These are phyloP conservation scores for Perca schrenkii DNA, from an alignment of 2,113 vertebrate species.

Conservation along the genomic window DNA sequence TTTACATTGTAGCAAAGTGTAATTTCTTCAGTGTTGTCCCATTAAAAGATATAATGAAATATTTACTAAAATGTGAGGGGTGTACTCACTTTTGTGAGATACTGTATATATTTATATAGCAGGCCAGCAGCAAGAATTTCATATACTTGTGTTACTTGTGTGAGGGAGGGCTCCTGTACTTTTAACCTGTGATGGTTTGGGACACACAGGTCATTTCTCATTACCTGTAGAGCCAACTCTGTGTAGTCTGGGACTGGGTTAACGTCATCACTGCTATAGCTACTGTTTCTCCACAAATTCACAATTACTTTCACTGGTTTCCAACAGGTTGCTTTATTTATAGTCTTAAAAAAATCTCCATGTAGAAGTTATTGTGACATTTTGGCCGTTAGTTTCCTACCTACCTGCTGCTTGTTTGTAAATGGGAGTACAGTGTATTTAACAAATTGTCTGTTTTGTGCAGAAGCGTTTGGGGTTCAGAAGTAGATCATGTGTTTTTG, in stretches of 20 bases:
- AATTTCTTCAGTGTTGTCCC: no score
- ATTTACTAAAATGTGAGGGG: no score
- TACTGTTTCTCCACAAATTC: neutral
- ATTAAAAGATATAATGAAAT: no score
- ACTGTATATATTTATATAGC: neutral
- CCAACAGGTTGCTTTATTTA: neutral
- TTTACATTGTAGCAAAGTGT: no score
- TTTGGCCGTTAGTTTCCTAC: neutral
- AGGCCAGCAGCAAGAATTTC: neutral
- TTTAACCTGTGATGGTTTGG: neutral
- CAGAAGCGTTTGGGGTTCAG: neutral
- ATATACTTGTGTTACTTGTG: neutral
- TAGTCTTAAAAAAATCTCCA: neutral
- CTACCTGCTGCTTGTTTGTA: neutral
- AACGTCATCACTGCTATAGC: neutral
- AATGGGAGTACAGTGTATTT: neutral
- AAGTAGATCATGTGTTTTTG: neutral
- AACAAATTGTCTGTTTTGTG: neutral
- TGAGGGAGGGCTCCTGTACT: neutral
- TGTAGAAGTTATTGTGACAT: neutral
- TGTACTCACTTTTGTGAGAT: no score
- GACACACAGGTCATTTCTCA: neutral
- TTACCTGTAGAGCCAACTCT: neutral
- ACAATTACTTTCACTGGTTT: neutral
- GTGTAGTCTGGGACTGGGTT: neutral